A percentile compares a stretch with the other conserved stretches of the same genome.
phyloP scores from a whole-genome alignment of 2,113 vertebrate species.

The Oncorhynchus clarkii region DNA sequence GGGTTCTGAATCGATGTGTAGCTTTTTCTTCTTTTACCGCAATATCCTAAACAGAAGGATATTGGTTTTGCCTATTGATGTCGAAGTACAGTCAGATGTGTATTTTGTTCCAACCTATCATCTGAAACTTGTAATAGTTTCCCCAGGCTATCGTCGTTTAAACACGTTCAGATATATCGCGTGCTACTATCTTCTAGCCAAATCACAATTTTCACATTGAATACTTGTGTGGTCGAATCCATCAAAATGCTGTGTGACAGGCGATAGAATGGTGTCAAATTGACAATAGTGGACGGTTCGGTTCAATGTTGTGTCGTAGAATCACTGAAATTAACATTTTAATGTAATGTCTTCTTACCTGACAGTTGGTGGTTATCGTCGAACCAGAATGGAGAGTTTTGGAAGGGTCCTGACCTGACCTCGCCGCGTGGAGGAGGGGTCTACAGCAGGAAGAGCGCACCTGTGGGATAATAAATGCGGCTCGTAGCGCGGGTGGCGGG shows the following conservation, averaged over 20 bases:
- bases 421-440: conserved; percentile 26
- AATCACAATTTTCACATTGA: not conserved
- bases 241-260: not conserved
- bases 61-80: too few species aligned
- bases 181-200: too few species aligned
- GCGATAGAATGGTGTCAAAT: not conserved
- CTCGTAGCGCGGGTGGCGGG: conserved; percentile 2
- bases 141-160: too few species aligned
- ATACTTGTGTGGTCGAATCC: too few species aligned
- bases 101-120: too few species aligned
- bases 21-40: too few species aligned
- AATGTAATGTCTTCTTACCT: conserved; percentile 45
- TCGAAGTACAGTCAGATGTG: too few species aligned
- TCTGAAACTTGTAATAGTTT: too few species aligned
- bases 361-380: conserved; percentile 47
- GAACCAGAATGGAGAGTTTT: conserved; percentile 18
- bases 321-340: not conserved
- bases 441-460: conserved; percentile 35
- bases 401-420: conserved; percentile 46
- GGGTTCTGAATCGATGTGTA: too few species aligned
- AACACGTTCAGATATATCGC: not conserved
- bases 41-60: too few species aligned
- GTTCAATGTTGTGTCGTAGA: not conserved
- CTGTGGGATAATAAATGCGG: conserved; percentile 30
- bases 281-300: not conserved